phyloP scores from a whole-genome alignment of 2,888 invertebrate genomes.

The Apantesis nais region DNA sequence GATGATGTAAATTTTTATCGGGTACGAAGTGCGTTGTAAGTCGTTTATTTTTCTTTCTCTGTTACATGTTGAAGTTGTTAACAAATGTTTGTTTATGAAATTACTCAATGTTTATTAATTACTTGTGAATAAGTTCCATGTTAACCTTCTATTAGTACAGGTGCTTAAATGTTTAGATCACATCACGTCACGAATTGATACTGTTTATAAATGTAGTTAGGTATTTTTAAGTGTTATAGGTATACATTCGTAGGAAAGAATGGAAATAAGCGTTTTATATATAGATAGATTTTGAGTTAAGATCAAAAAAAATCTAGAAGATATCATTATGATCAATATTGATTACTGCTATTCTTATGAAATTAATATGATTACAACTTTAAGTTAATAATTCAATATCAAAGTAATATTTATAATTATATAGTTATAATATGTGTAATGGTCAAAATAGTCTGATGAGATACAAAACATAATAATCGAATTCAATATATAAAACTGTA shows the following conservation, averaged over 20 bases:
- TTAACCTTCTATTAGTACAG: background rate
- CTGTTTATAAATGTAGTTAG: background rate
- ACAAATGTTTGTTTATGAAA: background rate
- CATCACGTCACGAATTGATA: background rate
- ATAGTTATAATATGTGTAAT: background rate
- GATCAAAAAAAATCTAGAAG: background rate
- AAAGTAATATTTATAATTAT: background rate
- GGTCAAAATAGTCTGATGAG: no score
- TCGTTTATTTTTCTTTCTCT: background rate
- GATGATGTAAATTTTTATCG: conserved; percentile 58
- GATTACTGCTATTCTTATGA: background rate
- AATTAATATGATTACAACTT: background rate
- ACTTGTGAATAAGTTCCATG: background rate
- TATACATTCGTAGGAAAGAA: background rate
- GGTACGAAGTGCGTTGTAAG: conserved; percentile 14
- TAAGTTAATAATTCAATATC: background rate
- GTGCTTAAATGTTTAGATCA: background rate
- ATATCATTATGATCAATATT: background rate
- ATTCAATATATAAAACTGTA: no score
- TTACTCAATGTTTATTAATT: background rate
- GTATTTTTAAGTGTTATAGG: background rate
- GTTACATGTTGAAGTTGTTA: background rate
- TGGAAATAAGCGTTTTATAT: background rate
- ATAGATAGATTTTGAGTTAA: background rate
- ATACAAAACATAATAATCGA: no score